A percentile compares a stretch with the other conserved stretches of the same genome.
Evolutionary conservation across 2,113 vertebrate genomes (phyloP).

Genomic region (Agapornis roseicollis): DNA sequence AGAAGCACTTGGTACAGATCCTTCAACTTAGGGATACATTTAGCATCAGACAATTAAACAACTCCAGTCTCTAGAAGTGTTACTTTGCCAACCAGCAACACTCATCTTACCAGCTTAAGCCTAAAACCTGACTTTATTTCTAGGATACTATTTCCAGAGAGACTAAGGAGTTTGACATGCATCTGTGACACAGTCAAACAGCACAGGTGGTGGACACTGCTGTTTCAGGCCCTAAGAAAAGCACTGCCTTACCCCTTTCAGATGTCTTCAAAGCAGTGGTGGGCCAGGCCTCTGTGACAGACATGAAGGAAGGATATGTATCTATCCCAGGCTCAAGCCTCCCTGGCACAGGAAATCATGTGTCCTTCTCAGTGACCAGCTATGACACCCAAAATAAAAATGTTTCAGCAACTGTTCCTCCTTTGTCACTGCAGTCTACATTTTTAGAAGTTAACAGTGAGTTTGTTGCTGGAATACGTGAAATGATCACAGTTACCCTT

Average conservation of each 20-base stretch:
- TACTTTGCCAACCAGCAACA: not conserved
- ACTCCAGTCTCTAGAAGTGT: accelerated
- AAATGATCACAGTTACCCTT: not conserved
- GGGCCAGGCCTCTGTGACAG: not conserved
- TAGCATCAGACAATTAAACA: accelerated
- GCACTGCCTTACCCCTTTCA: not conserved
- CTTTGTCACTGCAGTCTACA: not conserved
- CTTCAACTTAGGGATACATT: accelerated
- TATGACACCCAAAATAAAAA: not conserved
- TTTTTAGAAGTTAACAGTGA: not conserved
- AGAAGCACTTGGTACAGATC: accelerated
- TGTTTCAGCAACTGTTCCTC: not conserved
- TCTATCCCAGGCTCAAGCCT: not conserved
- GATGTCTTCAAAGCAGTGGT: not conserved
- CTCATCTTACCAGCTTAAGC: accelerated
- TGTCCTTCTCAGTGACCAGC: not conserved
- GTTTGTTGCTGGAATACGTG: not conserved
- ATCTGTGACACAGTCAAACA: not conserved
- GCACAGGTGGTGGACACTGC: not conserved
- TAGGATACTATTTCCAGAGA: not conserved
- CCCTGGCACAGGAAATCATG: not conserved
- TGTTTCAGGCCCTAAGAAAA: not conserved
- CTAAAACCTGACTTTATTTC: not conserved
- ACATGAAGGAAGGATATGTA: not conserved
- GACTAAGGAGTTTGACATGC: not conserved